phyloP scores from a whole-genome alignment of 92 coral and sea anemone species.

The Montipora capitata region DNA sequence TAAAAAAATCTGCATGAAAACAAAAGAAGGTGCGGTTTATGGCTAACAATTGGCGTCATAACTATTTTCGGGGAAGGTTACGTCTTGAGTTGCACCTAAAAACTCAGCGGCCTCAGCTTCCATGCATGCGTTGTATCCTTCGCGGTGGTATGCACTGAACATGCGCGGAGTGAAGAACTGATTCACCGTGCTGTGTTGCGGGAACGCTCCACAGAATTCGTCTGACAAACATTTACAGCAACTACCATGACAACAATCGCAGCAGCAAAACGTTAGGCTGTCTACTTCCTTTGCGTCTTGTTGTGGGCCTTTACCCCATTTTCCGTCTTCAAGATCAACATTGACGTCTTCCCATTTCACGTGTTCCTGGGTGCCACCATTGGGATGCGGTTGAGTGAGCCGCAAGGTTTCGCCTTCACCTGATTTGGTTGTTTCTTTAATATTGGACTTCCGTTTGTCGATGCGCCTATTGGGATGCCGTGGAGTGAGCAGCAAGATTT shows the following conservation, averaged over 20 bases:
- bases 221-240: slow-evolving; percentile 41
- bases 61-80: not conserved
- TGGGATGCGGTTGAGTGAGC: slow-evolving; percentile 61
- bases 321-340: slow-evolving; percentile 61
- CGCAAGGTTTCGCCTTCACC: slow-evolving; percentile 76
- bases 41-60: not conserved
- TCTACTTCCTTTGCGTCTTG: slow-evolving; percentile 59
- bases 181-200: slow-evolving; percentile 71
- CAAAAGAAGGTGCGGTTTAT: too few species aligned
- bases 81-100: slow-evolving; percentile 27
- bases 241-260: slow-evolving; percentile 71
- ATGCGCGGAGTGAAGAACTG: slow-evolving; percentile 81
- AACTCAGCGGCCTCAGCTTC: slow-evolving; percentile 71
- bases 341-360: slow-evolving; percentile 67
- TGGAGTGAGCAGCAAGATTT: slow-evolving; percentile 65
- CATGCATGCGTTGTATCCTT: slow-evolving; percentile 79
- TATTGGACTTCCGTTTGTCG: not conserved
- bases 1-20: too few species aligned
- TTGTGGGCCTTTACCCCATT: slow-evolving; percentile 79
- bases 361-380: not conserved
- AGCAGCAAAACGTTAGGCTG: slow-evolving; percentile 72
- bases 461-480: slow-evolving; percentile 38
- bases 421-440: slow-evolving; percentile 38
- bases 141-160: slow-evolving; percentile 76
- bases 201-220: slow-evolving; percentile 68